Conservation (phyloP, 2,797 vertebrate genomes). For the Microctenopoma lineatum region DNA sequence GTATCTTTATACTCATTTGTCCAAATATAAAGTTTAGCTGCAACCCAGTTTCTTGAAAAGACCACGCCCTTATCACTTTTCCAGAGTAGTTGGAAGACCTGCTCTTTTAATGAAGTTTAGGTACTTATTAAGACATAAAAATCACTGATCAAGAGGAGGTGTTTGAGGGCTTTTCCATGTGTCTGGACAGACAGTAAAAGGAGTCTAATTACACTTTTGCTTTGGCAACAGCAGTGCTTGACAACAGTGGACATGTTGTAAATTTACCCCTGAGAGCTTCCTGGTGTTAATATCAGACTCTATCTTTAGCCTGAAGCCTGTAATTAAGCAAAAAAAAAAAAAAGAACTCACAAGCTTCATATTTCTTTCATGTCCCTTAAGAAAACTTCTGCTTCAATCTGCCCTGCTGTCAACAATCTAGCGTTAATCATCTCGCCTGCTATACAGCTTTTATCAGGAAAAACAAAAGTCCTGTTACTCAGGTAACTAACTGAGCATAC, state of each 20-base stretch:
- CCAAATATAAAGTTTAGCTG: conserved; percentile 2
- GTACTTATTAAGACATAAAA: conserved; percentile 22
- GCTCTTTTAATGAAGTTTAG: conserved; percentile 13
- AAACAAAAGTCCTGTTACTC: conserved; percentile 1
- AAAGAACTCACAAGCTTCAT: conserved; percentile 42
- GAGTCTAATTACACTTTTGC: conserved; percentile 57
- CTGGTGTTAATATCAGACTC: conserved; percentile 56
- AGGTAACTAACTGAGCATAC: background rate
- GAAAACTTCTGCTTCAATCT: conserved; percentile 62
- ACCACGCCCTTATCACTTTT: conserved; percentile 3
- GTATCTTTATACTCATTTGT: conserved; percentile 9
- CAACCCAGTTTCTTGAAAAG: background rate
- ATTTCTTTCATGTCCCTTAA: conserved; percentile 60
- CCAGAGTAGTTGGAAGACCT: background rate
- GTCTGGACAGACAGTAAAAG: conserved; percentile 40
- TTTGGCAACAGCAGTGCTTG: conserved; percentile 65
- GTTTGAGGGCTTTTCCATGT: conserved; percentile 35
- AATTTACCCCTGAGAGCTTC: conserved; percentile 50
- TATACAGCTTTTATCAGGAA: conserved; percentile 4
- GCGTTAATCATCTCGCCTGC: conserved; percentile 30
- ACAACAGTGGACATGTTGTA: conserved; percentile 62
- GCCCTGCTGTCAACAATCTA: conserved; percentile 28
- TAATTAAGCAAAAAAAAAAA: conserved; percentile 54
- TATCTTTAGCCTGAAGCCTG: conserved; percentile 63
- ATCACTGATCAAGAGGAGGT: conserved; percentile 8